A percentile compares a stretch with the other conserved stretches of the same genome.
These are phyloP conservation scores for Phycodurus eques DNA, from an alignment of 2,113 vertebrate genomes.

Conservation along the genomic window DNA sequence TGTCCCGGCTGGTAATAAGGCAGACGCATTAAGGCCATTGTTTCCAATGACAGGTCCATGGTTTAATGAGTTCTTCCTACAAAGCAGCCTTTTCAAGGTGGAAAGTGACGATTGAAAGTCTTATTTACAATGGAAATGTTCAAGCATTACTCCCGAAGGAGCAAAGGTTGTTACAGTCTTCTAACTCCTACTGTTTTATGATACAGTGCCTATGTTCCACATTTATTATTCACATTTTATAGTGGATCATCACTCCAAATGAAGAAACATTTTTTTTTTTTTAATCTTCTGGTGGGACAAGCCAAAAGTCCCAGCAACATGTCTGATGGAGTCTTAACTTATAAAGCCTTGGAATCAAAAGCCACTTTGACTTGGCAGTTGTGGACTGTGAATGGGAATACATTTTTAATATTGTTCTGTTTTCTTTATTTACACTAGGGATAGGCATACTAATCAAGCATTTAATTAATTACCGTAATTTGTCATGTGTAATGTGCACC, in stretches of 20 bases:
- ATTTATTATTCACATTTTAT: conserved; percentile 62
- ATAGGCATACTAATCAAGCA: too few relatives aligned
- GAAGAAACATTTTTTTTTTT: conserved; percentile 36
- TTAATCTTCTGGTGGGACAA: not conserved
- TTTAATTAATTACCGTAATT: too few relatives aligned
- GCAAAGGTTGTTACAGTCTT: conserved; percentile 34
- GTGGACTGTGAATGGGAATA: not conserved
- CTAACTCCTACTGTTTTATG: conserved; percentile 51
- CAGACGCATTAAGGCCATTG: conserved; percentile 10
- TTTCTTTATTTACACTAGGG: too few relatives aligned
- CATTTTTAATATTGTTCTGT: too few relatives aligned
- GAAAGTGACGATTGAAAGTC: conserved; percentile 26
- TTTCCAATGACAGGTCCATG: conserved; percentile 30
- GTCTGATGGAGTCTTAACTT: not conserved
- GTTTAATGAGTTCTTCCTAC: conserved; percentile 38
- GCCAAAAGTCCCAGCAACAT: not conserved
- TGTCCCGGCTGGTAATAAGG: conserved; percentile 33
- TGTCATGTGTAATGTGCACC: too few relatives aligned
- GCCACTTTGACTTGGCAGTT: not conserved
- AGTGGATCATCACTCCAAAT: conserved; percentile 50
- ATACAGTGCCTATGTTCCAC: conserved; percentile 41
- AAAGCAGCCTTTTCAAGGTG: conserved; percentile 40
- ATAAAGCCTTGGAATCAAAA: conserved; percentile 50
- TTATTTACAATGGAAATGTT: conserved; percentile 46
- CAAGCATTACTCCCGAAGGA: conserved; percentile 29